phyloP scores from a whole-genome alignment of 2,888 invertebrate genomes.

The Phlogophora meticulosa region DNA sequence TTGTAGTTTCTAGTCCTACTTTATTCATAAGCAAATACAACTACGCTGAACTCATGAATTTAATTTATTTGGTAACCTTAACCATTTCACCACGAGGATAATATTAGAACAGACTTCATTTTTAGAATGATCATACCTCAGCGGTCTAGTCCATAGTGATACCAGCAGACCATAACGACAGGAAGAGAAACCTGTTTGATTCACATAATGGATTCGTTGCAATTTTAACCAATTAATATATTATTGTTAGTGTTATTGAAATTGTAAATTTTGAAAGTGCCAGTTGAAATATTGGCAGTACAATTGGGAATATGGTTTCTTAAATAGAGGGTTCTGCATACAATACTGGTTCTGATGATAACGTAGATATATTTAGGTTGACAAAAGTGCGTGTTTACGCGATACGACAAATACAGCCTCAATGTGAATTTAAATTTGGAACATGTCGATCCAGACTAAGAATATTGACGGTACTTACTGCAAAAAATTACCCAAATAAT shows the following conservation, averaged over 20 bases:
- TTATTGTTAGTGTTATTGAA: not conserved
- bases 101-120: not conserved
- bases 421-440: not conserved
- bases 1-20: not conserved
- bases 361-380: not conserved
- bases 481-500: not conserved
- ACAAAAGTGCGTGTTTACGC: not conserved
- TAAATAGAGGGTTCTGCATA: no score
- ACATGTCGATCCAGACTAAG: not conserved
- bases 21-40: not conserved
- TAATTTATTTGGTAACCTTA: not conserved
- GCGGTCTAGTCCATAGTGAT: not conserved
- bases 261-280: not conserved
- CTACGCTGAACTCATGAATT: not conserved
- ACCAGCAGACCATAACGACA: slow-evolving; percentile 14
- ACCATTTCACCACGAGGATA: not conserved
- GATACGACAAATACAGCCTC: not conserved
- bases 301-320: no score
- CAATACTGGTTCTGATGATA: not conserved
- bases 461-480: not conserved
- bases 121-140: not conserved
- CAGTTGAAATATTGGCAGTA: no score
- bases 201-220: slow-evolving; percentile 10
- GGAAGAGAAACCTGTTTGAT: slow-evolving; percentile 18
- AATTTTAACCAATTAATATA: slow-evolving; percentile 2